A percentile compares a stretch with the other conserved stretches of the same genome.
Conservation (phyloP, 2,797 vertebrate species). For the Alosa sapidissima region DNA sequence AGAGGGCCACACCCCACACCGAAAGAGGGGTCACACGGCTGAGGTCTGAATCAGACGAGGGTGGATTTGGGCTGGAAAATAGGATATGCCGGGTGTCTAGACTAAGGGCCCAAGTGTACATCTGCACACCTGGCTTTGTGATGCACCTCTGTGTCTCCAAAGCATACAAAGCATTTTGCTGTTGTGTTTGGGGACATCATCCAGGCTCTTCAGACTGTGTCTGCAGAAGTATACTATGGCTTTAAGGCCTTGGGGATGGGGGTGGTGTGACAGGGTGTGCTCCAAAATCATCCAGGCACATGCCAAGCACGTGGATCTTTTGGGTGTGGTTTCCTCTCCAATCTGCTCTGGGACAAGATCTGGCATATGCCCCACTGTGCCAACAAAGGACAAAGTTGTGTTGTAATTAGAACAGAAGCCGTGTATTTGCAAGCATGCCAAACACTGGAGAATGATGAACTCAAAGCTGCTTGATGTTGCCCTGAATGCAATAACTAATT, state of each 20-base stretch:
- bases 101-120: no score
- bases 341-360: background rate
- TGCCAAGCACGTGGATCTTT: background rate
- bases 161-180: no score
- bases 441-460: background rate
- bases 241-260: background rate
- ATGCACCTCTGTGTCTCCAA: no score
- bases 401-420: background rate
- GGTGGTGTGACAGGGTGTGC: background rate
- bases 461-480: background rate
- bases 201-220: no score
- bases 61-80: no score
- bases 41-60: no score
- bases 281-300: background rate
- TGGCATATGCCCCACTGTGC: background rate
- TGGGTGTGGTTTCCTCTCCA: background rate
- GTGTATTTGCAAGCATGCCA: background rate
- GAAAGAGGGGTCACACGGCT: no score
- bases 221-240: no score
- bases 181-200: no score
- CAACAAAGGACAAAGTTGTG: background rate
- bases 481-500: background rate
- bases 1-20: no score
- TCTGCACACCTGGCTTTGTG: no score
- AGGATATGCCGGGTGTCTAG: no score